Base-by-base conservation (phyloP, 2,888 invertebrate species). In the Apotomis betuletana region DNA sequence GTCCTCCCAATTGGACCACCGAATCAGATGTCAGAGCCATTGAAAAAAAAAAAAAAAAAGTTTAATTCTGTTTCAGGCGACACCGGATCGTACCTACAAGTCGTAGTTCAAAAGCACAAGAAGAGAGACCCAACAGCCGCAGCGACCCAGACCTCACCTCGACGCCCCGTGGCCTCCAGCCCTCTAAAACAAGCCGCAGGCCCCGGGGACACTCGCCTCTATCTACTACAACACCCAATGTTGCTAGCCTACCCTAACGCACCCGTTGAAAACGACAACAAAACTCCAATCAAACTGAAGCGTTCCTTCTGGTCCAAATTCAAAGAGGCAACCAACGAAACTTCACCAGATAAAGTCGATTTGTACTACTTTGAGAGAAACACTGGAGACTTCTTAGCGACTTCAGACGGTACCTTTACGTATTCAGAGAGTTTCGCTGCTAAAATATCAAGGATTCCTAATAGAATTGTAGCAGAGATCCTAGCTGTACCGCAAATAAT, bases 41-140 rank as follows among this genome's bases (percentile, higher is more conserved):
- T n/a, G n/a, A n/a, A n/a, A n/a, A n/a, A n/a, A n/a, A n/a, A n/a
- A n/a, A n/a, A n/a, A n/a, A n/a, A 2, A 27, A 27, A 27, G 27
- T 27, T 27, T 27, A 27, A 10, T 49, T 9, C 12, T 27, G 2
- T 65, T 65, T 5, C 46, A 65, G 67, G 58, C 0, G 72, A 72
- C 15, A 72, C 72, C 0, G 72, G 72, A 0, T 72, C 72, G 0
- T 72, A 72, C 8, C 10, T 72, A 15, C 72, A 72, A 38, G 72
- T 72, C 4, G 72, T 72, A 0, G 72, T 72, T 0, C 72, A 72
- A 27, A 72, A 72, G 5, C 72, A 72, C 12, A 72, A 72, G n/a
- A 67, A 67, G 36, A 68, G 41, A 3, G 72, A 72, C 9, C 72
- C 72, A 0, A 54, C 27, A 1, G 52, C 36, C 0, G 63, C 46